Percentiles rank a stretch among this genome's conserved stretches.
These are phyloP conservation scores for Battus philenor DNA, from an alignment of 1,140 invertebrate species.

Conservation along the genomic window DNA sequence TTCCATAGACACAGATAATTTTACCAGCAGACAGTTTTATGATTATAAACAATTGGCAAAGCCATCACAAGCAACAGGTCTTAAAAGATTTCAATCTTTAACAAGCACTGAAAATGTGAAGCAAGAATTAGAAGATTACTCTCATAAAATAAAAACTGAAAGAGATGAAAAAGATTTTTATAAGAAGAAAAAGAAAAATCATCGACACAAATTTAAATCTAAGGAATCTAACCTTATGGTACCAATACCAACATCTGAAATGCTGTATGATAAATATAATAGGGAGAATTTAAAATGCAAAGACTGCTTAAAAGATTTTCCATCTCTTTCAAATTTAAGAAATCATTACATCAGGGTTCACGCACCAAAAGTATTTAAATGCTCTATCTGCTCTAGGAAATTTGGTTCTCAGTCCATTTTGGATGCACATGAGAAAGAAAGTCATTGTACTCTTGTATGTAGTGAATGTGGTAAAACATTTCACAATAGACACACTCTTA, in stretches of 20 bases:
- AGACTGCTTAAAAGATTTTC: constrained; percentile 39
- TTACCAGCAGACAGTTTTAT: constrained; percentile 37
- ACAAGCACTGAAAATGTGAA: constrained; percentile 18
- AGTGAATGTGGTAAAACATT: constrained; percentile 56
- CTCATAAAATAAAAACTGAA: constrained; percentile 10
- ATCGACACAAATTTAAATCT: constrained; percentile 7
- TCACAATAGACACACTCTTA: constrained; percentile 47
- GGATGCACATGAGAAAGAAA: constrained; percentile 41
- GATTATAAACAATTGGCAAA: constrained; percentile 23
- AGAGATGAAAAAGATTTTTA: constrained; percentile 8
- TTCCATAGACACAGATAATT: constrained; percentile 33
- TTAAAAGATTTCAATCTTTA: constrained; percentile 29
- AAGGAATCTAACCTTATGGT: constrained; percentile 19
- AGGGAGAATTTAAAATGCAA: constrained; percentile 38
- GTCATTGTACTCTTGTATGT: constrained; percentile 46
- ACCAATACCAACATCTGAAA: constrained; percentile 38
- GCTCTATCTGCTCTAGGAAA: constrained; percentile 40
- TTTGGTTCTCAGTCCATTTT: constrained; percentile 46
- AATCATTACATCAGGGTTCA: constrained; percentile 58
- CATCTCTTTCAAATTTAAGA: constrained; percentile 38
- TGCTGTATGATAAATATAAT: constrained; percentile 41
- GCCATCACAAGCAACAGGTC: constrained; percentile 21
- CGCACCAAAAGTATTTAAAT: constrained; percentile 50
- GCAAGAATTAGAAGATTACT: constrained; percentile 7
- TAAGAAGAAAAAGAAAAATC: constrained; percentile 20